Evolutionary conservation across 2,888 invertebrate species (phyloP).

Genomic region (Coenonympha arcania): DNA sequence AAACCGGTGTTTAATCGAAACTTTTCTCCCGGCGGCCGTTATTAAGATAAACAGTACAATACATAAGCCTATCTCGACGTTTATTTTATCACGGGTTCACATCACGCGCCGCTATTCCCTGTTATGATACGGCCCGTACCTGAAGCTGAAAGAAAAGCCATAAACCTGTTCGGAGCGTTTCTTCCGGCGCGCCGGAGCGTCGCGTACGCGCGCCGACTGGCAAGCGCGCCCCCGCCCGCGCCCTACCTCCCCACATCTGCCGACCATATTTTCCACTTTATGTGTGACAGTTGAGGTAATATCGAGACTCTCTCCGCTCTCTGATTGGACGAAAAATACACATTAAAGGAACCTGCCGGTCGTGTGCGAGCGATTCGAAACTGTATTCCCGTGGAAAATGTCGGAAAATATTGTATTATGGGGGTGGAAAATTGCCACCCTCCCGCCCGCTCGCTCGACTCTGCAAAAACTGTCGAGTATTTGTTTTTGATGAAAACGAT

Average conservation of each 20-base stretch:
- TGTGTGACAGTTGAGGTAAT: conserved; percentile 77
- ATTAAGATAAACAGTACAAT: conserved; percentile 75
- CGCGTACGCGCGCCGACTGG: conserved; percentile 68
- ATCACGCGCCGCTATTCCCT: conserved; percentile 74
- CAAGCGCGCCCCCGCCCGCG: conserved; percentile 42
- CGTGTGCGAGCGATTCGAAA: conserved; percentile 73
- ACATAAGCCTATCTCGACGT: conserved; percentile 75
- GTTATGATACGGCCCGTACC: conserved; percentile 75
- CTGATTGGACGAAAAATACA: conserved; percentile 76
- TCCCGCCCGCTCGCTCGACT: conserved; percentile 70
- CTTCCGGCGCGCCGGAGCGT: conserved; percentile 70
- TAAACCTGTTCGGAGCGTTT: conserved; percentile 73
- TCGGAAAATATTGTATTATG: conserved; percentile 75
- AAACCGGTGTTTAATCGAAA: conserved; percentile 67
- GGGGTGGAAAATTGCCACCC: conserved; percentile 75
- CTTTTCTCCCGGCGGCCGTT: conserved; percentile 71
- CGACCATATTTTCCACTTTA: conserved; percentile 77
- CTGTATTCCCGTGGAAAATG: conserved; percentile 76
- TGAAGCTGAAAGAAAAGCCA: conserved; percentile 76
- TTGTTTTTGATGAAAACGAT: conserved; percentile 76
- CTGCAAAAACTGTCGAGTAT: conserved; percentile 76
- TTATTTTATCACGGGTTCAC: conserved; percentile 75
- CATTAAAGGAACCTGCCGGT: conserved; percentile 74
- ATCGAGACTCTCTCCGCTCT: conserved; percentile 75
- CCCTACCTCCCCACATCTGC: conserved; percentile 61